Conservation (phyloP, 2,113 vertebrate genomes). For the Okapia johnstoni region DNA sequence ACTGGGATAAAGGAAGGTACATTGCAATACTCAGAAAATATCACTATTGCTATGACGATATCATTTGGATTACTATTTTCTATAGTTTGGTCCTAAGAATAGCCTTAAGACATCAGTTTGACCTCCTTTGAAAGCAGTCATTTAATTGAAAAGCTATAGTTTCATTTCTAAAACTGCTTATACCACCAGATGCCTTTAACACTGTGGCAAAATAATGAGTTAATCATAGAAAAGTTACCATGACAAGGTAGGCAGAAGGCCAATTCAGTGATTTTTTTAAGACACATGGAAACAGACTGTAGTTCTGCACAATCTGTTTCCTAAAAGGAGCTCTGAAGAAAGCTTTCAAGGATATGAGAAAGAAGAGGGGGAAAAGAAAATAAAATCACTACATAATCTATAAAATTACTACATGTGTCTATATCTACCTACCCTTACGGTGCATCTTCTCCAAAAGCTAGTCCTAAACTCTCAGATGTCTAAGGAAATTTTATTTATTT, state of each 20-base stretch:
- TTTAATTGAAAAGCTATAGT: conserved; percentile 52
- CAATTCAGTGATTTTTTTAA: conserved; percentile 46
- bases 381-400: not conserved
- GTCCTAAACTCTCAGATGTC: not conserved
- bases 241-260: conserved; percentile 58
- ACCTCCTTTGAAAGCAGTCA: conserved; percentile 39
- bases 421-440: not conserved
- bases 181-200: conserved; percentile 56
- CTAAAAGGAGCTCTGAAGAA: conserved; percentile 31
- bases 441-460: not conserved
- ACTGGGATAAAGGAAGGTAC: not conserved
- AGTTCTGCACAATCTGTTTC: conserved; percentile 57
- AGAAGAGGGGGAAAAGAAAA: not conserved
- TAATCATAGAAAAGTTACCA: conserved; percentile 70
- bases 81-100: conserved; percentile 31
- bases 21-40: not conserved
- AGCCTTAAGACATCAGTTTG: conserved; percentile 41
- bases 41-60: not conserved
- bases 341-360: conserved; percentile 9
- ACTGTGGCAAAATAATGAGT: conserved; percentile 50
- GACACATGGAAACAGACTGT: conserved; percentile 53
- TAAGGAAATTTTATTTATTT: not conserved
- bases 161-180: conserved; percentile 51
- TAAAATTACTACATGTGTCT: not conserved
- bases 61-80: conserved; percentile 34